A percentile compares a stretch with the other conserved stretches of the same genome.
Evolutionary conservation across 2,888 invertebrate species (phyloP).

Genomic region (Drosophila borborema): DNA sequence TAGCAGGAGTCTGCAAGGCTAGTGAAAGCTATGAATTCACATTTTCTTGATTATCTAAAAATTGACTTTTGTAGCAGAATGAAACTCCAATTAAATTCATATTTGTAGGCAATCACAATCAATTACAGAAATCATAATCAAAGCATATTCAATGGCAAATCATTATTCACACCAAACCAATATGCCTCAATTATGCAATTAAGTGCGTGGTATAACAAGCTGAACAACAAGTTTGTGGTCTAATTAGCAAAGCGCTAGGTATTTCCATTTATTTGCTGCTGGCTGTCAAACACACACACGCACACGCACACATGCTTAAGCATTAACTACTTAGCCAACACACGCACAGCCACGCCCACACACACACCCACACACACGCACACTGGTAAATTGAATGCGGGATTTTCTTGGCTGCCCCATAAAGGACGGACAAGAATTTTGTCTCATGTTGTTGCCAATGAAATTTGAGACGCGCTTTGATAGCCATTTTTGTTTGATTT

Average conservation of each 20-base stretch:
- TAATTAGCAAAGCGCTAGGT: constrained; percentile 63
- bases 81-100: neutral
- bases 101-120: neutral
- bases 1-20: neutral
- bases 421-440: constrained; percentile 34
- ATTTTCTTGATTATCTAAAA: too few species aligned
- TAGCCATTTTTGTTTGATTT: constrained; percentile 38
- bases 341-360: neutral
- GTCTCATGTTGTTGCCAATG: constrained; percentile 41
- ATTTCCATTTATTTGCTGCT: constrained; percentile 4
- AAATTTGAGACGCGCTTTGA: constrained; percentile 68
- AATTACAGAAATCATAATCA: neutral
- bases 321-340: constrained; percentile 12
- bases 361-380: neutral
- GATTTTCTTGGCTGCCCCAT: constrained; percentile 14
- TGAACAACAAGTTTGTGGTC: constrained; percentile 38
- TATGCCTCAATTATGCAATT: constrained; percentile 4
- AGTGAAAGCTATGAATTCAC: too few species aligned
- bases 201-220: neutral
- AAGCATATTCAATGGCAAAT: neutral
- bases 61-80: too few species aligned
- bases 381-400: neutral
- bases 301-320: constrained; percentile 4
- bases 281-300: neutral
- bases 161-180: neutral